These are phyloP conservation scores for Neopipo cinnamomea DNA, from an alignment of 2,113 vertebrate species.

Conservation along the genomic window DNA sequence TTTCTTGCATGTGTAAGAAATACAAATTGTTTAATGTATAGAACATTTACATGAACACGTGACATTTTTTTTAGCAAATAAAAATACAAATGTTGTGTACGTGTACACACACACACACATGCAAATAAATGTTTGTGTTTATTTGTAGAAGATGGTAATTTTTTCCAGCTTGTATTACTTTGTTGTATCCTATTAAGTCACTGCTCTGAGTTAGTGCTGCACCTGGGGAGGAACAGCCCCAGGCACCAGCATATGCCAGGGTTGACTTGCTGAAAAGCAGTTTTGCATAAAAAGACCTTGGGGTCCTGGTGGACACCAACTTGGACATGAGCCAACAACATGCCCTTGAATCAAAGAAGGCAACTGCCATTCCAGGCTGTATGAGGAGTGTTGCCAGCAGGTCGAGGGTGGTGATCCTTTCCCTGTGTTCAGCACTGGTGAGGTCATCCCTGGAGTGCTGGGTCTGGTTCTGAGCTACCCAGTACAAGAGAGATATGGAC, in stretches of 20 bases:
- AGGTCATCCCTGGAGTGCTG: neutral
- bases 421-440: neutral
- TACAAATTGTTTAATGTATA: neutral
- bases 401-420: rapidly evolving
- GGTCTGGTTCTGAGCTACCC: neutral
- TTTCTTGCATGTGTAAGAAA: neutral
- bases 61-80: neutral
- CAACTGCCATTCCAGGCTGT: rapidly evolving
- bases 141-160: neutral
- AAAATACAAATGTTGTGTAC: neutral
- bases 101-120: neutral
- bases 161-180: neutral
- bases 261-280: neutral
- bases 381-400: neutral
- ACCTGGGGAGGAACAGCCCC: neutral
- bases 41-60: neutral
- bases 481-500: neutral
- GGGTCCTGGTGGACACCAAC: neutral
- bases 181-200: neutral
- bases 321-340: rapidly evolving
- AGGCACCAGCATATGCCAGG: neutral
- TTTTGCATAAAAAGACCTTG: neutral
- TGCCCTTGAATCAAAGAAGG: neutral
- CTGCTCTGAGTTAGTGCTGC: neutral
- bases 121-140: neutral